Evolutionary conservation across 2,797 vertebrate species (phyloP).

Genomic region (Prionace glauca): DNA sequence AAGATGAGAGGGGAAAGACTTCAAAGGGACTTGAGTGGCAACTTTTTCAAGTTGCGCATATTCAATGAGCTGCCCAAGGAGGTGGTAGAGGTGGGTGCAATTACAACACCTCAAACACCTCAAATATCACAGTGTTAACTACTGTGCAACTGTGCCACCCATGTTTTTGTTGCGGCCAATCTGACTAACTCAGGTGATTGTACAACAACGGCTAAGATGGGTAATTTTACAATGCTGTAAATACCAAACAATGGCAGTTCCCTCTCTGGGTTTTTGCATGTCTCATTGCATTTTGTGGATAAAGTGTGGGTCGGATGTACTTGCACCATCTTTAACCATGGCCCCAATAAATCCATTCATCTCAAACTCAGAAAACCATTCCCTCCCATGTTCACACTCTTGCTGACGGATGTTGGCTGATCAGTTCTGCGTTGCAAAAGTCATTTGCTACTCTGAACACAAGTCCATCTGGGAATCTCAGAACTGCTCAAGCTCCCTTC

Average conservation of each 20-base stretch:
- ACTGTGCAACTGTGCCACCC: too few species aligned
- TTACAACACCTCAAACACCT: too few species aligned
- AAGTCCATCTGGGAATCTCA: background rate
- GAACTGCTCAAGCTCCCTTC: background rate
- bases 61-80: too few species aligned
- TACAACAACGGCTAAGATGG: background rate
- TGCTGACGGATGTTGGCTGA: background rate
- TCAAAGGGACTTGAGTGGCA: too few species aligned
- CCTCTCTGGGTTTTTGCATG: background rate
- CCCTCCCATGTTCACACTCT: background rate
- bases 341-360: background rate
- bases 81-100: too few species aligned
- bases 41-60: too few species aligned
- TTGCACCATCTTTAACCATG: background rate
- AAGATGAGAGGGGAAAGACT: too few species aligned
- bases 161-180: background rate
- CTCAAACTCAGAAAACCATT: background rate
- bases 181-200: background rate
- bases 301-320: too few species aligned
- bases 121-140: too few species aligned
- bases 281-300: background rate
- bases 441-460: background rate
- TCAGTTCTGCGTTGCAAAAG: background rate
- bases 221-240: background rate
- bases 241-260: background rate